A percentile compares a stretch with the other conserved stretches of the same genome.
Conservation (phyloP, 2,888 invertebrate species). For the Julus scanicus region DNA sequence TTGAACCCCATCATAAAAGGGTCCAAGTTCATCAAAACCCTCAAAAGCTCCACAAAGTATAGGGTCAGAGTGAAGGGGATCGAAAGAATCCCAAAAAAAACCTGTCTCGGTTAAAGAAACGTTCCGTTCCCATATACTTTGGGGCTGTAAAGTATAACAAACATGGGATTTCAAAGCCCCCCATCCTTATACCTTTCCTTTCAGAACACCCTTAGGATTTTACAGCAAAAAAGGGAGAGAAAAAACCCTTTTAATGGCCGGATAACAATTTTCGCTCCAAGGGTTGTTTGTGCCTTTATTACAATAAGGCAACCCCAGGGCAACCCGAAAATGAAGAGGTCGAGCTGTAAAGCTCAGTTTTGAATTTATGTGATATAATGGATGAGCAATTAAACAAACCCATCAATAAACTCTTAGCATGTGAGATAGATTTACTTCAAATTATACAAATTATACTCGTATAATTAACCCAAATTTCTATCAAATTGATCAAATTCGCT, state of each 20-base stretch:
- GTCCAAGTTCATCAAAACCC: neutral
- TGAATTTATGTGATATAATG: neutral
- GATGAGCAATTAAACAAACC: neutral
- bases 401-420: neutral
- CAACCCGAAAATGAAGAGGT: neutral
- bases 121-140: neutral
- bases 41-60: too few species aligned
- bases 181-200: neutral
- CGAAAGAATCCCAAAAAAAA: neutral
- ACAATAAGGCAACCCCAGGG: neutral
- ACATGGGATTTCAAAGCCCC: conserved; percentile 7
- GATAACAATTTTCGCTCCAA: neutral
- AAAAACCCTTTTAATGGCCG: neutral
- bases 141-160: neutral
- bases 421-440: neutral
- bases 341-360: neutral
- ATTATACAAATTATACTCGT: too few species aligned
- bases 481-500: neutral
- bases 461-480: neutral
- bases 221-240: neutral
- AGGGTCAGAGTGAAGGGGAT: neutral
- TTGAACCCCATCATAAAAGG: neutral
- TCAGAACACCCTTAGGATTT: neutral
- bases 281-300: neutral
- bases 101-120: neutral